These are phyloP conservation scores for Pristionchus maxplancki DNA, from an alignment of 2,888 invertebrate genomes.

Conservation along the genomic window DNA sequence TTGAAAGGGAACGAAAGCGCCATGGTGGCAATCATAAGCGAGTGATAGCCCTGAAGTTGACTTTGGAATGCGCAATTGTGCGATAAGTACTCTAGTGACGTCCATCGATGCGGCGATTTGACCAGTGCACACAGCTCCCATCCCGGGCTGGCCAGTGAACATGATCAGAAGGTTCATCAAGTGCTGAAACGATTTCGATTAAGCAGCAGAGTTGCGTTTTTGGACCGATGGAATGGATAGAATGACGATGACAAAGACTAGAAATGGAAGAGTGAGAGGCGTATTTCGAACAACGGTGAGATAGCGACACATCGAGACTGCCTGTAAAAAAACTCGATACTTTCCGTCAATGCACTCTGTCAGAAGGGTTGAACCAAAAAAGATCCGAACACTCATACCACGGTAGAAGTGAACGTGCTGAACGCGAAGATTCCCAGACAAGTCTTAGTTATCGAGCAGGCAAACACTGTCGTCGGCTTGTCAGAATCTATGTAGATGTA, in stretches of 20 bases:
- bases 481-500: background rate
- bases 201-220: background rate
- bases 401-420: background rate
- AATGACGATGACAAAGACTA: background rate
- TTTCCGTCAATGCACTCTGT: no score
- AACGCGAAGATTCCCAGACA: background rate
- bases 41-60: background rate
- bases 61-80: background rate
- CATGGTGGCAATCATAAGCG: background rate
- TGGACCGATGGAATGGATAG: background rate
- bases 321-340: background rate
- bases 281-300: background rate
- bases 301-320: background rate
- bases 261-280: background rate
- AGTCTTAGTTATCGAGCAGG: background rate
- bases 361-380: background rate
- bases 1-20: background rate
- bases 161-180: background rate
- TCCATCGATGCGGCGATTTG: background rate
- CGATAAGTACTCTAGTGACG: background rate
- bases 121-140: background rate
- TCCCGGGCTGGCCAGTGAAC: background rate
- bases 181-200: background rate
- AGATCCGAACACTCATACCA: background rate
- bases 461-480: background rate